Evolutionary conservation across 2,113 vertebrate genomes (phyloP), one percentile per base, ranked within the genome.

Genomic region (Serinus canaria): DNA sequence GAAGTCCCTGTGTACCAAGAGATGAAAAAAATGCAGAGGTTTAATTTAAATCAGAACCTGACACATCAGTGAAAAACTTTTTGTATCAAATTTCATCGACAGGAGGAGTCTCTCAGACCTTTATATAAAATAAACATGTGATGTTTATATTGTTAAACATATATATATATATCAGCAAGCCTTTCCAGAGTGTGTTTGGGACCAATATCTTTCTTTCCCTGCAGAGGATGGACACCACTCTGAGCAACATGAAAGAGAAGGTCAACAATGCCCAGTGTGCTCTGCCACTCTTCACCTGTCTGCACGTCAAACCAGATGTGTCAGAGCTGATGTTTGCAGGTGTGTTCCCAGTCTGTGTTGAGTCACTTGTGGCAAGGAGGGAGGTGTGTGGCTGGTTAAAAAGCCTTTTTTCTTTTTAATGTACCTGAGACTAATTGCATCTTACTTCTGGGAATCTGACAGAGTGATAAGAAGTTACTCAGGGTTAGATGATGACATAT

Each of bases 301-400:
- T 99, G 44, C 99, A 99, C 1, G 99, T 99, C 91, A 99, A 99
- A 88, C 99, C 99, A 5, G 99, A 99, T 73, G 99, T 99, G 67
- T 99, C 99, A 3, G 99, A 99, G 96, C 98, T 99, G 66, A 99
- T 99, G 99, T 99, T 99, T 98, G 99, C 99, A 97, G 99, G 99
- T 99, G 97, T 56, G 94, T 88, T 70, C 88, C 87, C 60, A 28
- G 5, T 81, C 18, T 43, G 7, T 49, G 6, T 43, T 25, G 75
- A 80, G 50, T 39, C 52, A 27, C 59, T 75, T 70, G 17, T n/a
- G 73, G 43, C 46, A 70, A 83, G 70, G 27, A 56, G 39, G 44
- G 50, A 70, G 55, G 27, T 35, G 33, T 6, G 0, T 67, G 59
- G 16, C 16, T 93, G n/a, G 11, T 47, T 59, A 28, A 60, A 60